Conservation (phyloP, 2,797 vertebrate genomes). For the Taenioides sp. region DNA sequence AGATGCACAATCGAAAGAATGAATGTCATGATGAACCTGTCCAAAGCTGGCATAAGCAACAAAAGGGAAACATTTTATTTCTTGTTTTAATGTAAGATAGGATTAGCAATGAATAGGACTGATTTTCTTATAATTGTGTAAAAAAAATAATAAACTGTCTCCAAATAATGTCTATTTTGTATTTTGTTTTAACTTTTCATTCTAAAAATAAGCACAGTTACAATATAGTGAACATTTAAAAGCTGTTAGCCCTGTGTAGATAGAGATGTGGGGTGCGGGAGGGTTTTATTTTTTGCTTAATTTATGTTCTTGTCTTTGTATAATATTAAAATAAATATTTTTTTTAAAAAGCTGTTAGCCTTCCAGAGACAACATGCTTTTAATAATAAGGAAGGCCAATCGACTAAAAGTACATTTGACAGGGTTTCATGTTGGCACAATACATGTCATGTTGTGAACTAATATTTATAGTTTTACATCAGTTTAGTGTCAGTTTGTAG, state of each 20-base stretch:
- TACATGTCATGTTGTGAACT: too few relatives aligned
- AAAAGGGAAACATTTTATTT: constrained; percentile 57
- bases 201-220: not conserved
- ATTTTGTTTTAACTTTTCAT: constrained; percentile 12
- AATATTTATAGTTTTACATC: too few relatives aligned
- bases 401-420: too few relatives aligned
- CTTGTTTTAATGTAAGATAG: constrained; percentile 32
- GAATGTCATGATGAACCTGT: constrained; percentile 38
- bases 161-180: constrained; percentile 45
- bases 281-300: too few relatives aligned
- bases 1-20: constrained; percentile 53
- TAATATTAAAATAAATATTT: too few relatives aligned
- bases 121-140: constrained; percentile 28
- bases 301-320: too few relatives aligned
- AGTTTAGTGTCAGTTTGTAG: too few relatives aligned
- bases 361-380: too few relatives aligned
- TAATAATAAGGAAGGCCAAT: too few relatives aligned
- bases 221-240: not conserved
- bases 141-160: constrained; percentile 31
- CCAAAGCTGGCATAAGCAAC: constrained; percentile 31
- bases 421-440: too few relatives aligned
- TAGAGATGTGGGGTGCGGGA: too few relatives aligned
- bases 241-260: not conserved
- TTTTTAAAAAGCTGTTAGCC: too few relatives aligned
- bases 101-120: constrained; percentile 18